Evolutionary conservation across 2,797 vertebrate genomes (phyloP).

Genomic region (Lithobates sylvaticus): DNA sequence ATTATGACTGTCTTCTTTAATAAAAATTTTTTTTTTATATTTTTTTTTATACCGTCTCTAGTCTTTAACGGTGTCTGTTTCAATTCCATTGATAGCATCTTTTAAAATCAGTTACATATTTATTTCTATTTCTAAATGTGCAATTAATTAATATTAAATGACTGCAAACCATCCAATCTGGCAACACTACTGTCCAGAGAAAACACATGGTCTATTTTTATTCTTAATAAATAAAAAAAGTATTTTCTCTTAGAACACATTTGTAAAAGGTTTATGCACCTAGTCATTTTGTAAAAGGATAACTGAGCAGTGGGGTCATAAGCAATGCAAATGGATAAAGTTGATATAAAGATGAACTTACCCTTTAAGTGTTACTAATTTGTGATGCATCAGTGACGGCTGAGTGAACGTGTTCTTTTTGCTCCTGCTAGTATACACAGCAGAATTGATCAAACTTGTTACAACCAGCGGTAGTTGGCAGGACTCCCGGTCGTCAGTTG

Average conservation of each 20-base stretch:
- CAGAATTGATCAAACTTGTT: slow-evolving; percentile 48
- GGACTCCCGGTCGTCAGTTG: slow-evolving; percentile 26
- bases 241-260: neutral
- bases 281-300: neutral
- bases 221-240: neutral
- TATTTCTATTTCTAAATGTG: no score
- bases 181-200: no score
- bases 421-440: slow-evolving; percentile 8
- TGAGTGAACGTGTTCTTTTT: slow-evolving; percentile 14
- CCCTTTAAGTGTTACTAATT: slow-evolving; percentile 5
- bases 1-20: no score
- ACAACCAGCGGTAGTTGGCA: slow-evolving; percentile 37
- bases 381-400: neutral
- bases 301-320: neutral
- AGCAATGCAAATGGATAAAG: neutral
- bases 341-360: neutral
- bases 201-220: no score
- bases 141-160: no score
- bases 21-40: no score
- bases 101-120: no score
- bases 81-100: no score
- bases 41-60: no score
- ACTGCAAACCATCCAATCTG: no score
- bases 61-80: no score
- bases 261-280: neutral